Evolutionary conservation across 2,797 vertebrate species (phyloP).

Genomic region (Galago senegalensis): DNA sequence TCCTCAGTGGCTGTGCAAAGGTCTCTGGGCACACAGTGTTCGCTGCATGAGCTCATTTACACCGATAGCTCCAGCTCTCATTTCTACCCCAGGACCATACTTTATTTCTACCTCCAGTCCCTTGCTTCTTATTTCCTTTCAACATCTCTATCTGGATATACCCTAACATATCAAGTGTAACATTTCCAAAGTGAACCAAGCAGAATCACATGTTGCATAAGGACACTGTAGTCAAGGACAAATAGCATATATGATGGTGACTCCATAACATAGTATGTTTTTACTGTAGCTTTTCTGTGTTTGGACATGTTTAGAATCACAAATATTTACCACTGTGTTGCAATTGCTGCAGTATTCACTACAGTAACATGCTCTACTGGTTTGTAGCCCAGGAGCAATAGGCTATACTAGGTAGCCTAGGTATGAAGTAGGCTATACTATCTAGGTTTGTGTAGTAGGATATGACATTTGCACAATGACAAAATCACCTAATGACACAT

Average conservation of each 20-base stretch:
- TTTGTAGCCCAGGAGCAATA: not conserved
- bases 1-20: not conserved
- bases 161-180: not conserved
- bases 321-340: not conserved
- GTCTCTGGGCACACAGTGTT: not conserved
- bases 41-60: not conserved
- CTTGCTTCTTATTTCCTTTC: not conserved
- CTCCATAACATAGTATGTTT: not conserved
- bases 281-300: not conserved
- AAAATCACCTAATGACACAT: not conserved
- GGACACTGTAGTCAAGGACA: not conserved
- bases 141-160: not conserved
- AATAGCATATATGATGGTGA: not conserved
- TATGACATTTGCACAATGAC: not conserved
- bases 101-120: not conserved
- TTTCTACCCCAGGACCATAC: not conserved
- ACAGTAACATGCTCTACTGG: not conserved
- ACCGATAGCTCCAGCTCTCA: not conserved
- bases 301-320: not conserved
- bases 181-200: conserved; percentile 7
- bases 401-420: not conserved
- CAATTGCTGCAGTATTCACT: not conserved
- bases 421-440: not conserved
- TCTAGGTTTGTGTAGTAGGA: not conserved
- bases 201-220: not conserved